Conservation (phyloP, 2,888 invertebrate species). For the Amphipoea lucens region DNA sequence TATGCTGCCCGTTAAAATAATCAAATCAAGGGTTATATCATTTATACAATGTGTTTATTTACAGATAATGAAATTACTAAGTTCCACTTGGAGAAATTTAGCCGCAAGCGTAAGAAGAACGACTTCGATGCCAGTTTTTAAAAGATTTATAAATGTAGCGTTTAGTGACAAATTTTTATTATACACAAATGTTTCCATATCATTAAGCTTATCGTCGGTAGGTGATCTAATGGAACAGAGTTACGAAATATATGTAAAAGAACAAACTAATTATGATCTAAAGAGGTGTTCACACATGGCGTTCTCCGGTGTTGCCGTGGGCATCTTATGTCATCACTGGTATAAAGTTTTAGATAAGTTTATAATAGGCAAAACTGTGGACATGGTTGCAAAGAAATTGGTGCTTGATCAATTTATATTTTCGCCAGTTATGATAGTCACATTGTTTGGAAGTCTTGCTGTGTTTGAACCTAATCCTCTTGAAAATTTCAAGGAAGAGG, state of each 20-base stretch:
- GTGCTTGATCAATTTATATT: slow-evolving; percentile 95
- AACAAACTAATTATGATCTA: slow-evolving; percentile 91
- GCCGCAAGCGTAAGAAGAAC: slow-evolving; percentile 74
- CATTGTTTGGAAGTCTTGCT: slow-evolving; percentile 95
- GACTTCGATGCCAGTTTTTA: slow-evolving; percentile 69
- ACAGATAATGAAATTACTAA: slow-evolving; percentile 75
- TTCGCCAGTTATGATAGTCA: slow-evolving; percentile 95
- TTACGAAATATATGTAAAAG: slow-evolving; percentile 93
- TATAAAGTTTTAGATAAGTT: slow-evolving; percentile 94
- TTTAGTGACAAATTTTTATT: slow-evolving; percentile 93
- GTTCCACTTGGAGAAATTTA: slow-evolving; percentile 80
- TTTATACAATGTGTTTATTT: slow-evolving; percentile 58
- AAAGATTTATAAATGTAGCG: slow-evolving; percentile 81
- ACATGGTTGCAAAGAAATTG: slow-evolving; percentile 94
- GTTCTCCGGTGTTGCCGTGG: slow-evolving; percentile 94
- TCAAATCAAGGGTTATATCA: neutral
- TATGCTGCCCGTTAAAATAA: neutral
- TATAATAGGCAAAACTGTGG: slow-evolving; percentile 93
- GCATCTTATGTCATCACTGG: slow-evolving; percentile 96
- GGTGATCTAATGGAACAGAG: slow-evolving; percentile 96
- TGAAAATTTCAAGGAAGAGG: slow-evolving; percentile 92
- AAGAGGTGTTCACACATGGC: slow-evolving; percentile 94
- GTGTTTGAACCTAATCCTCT: slow-evolving; percentile 92
- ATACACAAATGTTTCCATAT: slow-evolving; percentile 95
- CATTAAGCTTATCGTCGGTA: slow-evolving; percentile 93